phyloP scores from a whole-genome alignment of 2,113 vertebrate genomes.

The Larimichthys polyactis region DNA sequence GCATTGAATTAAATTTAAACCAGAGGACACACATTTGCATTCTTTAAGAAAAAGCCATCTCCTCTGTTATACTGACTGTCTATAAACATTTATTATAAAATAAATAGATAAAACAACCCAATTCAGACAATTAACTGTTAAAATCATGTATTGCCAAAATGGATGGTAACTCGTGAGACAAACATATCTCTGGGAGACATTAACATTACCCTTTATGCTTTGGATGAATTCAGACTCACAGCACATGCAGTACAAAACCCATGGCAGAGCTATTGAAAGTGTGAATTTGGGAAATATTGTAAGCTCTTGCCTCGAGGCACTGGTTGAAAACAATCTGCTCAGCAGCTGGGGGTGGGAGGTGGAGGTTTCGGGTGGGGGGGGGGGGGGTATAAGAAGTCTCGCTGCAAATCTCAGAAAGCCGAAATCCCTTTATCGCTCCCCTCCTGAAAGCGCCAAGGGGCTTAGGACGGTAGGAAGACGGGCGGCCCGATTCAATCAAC shows the following conservation, averaged over 20 bases:
- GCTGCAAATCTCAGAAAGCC: constrained; percentile 72
- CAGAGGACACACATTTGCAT: background rate
- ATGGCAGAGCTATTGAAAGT: constrained; percentile 38
- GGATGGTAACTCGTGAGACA: background rate
- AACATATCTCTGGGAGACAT: constrained; percentile 2
- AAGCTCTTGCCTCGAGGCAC: constrained; percentile 42
- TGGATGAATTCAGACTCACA: background rate
- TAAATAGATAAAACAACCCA: background rate
- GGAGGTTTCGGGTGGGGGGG: background rate
- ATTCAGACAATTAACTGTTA: background rate
- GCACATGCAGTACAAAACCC: constrained; percentile 7
- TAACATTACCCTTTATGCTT: background rate
- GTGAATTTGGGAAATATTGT: constrained; percentile 46
- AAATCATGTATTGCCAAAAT: constrained; percentile 16
- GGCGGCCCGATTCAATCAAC: constrained; percentile 79
- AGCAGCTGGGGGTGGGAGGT: constrained; percentile 42
- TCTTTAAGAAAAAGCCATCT: background rate
- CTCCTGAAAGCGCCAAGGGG: constrained; percentile 76
- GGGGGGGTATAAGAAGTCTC: constrained; percentile 68
- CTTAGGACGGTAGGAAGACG: constrained; percentile 75
- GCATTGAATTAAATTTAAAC: constrained; percentile 17
- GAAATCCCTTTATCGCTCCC: constrained; percentile 83
- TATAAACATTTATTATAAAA: background rate
- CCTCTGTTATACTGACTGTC: background rate
- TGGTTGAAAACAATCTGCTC: constrained; percentile 70